phyloP scores from a whole-genome alignment of 2,888 invertebrate genomes.

The Siphlonurus alternatus region DNA sequence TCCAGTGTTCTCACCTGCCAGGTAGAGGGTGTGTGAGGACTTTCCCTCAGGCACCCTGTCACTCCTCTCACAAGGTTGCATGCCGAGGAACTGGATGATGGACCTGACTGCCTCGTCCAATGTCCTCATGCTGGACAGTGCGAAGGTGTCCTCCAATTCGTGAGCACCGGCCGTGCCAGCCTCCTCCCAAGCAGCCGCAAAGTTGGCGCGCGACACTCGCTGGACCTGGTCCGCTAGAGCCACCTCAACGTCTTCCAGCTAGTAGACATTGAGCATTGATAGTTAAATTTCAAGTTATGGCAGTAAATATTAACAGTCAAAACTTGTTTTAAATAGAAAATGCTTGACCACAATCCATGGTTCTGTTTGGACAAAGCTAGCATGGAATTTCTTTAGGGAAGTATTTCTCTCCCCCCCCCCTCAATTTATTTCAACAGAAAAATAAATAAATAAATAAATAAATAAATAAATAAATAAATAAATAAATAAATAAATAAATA shows the following conservation, averaged over 20 bases:
- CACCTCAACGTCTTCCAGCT: conserved; percentile 83
- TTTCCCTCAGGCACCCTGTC: conserved; percentile 72
- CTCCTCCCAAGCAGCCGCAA: conserved; percentile 64
- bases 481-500: too few species aligned
- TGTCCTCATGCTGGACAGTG: conserved; percentile 58
- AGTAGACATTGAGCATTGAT: too few species aligned
- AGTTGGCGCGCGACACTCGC: conserved; percentile 56
- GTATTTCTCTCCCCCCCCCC: too few species aligned
- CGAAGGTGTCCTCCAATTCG: conserved; percentile 86
- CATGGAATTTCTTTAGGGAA: too few species aligned
- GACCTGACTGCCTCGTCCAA: conserved; percentile 72
- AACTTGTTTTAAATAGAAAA: background rate
- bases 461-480: too few species aligned
- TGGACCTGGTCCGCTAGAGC: conserved; percentile 74
- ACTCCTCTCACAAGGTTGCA: conserved; percentile 69
- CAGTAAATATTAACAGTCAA: background rate
- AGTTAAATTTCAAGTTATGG: too few species aligned
- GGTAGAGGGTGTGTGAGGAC: conserved; percentile 57
- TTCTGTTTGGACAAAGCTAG: background rate
- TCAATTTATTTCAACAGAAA: too few species aligned
- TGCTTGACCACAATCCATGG: background rate
- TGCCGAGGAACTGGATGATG: conserved; percentile 63
- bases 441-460: too few species aligned
- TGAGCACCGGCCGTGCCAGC: conserved; percentile 51
- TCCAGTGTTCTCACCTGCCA: conserved; percentile 60